phyloP scores from a whole-genome alignment of 2,797 vertebrate genomes.

The Anniella stebbinsi region DNA sequence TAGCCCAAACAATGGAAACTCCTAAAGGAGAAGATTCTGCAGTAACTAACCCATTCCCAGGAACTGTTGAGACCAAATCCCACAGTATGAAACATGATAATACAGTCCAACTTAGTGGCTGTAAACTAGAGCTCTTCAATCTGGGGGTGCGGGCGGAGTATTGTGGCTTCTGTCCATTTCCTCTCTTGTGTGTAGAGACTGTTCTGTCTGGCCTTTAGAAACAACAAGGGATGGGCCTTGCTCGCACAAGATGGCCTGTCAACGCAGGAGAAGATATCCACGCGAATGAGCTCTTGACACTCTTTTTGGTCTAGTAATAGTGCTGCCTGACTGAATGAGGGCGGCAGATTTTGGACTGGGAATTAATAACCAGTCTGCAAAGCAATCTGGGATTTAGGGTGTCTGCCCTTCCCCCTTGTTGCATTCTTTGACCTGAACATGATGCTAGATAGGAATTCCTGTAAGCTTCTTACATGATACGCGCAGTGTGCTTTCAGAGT shows the following conservation, averaged over 20 bases:
- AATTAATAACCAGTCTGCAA: background rate
- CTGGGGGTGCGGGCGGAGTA: background rate
- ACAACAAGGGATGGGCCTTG: background rate
- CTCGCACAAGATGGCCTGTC: background rate
- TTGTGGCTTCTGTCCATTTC: background rate
- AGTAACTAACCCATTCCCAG: background rate
- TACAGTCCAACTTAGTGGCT: background rate
- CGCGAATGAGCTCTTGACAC: background rate
- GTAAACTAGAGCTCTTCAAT: background rate
- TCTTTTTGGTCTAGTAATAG: background rate
- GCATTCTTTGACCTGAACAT: background rate
- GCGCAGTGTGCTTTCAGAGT: background rate
- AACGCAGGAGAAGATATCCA: background rate
- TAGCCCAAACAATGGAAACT: background rate
- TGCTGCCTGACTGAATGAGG: background rate
- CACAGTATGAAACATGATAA: background rate
- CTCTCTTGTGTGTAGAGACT: background rate
- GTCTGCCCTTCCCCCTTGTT: background rate
- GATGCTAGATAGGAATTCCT: conserved; percentile 2
- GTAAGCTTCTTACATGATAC: conserved; percentile 24
- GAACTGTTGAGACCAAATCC: background rate
- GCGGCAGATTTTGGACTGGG: background rate
- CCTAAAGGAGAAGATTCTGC: background rate
- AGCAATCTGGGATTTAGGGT: background rate
- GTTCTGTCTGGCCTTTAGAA: background rate